Evolutionary conservation across 2,113 vertebrate species (phyloP).

Genomic region (Saccopteryx leptura): DNA sequence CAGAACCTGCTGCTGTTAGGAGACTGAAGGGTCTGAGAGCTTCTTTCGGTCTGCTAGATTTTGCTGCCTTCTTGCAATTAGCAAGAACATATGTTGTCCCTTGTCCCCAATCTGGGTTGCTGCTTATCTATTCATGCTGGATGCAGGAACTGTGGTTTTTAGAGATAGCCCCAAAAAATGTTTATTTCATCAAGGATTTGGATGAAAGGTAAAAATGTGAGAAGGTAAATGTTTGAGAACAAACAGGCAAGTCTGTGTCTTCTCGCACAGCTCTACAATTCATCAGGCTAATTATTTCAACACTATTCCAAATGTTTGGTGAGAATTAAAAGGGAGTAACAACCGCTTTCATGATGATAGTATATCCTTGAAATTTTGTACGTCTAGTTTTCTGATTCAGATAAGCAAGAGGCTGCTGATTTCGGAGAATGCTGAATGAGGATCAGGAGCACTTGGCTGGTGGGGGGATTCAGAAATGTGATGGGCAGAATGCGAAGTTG

Average conservation of each 20-base stretch:
- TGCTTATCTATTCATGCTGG: neutral
- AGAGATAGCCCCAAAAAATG: neutral
- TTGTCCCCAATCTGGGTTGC: neutral
- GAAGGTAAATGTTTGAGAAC: neutral
- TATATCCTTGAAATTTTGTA: neutral
- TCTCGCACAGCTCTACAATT: neutral
- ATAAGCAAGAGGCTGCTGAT: neutral
- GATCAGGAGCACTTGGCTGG: neutral
- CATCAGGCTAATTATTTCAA: conserved; percentile 16
- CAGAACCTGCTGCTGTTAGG: neutral
- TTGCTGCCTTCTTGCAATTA: neutral
- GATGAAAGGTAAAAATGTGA: neutral
- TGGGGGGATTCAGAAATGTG: neutral
- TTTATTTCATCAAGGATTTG: neutral
- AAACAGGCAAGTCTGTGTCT: neutral
- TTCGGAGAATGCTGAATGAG: neutral
- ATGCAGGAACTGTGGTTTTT: neutral
- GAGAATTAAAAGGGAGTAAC: neutral
- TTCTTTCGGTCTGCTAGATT: neutral
- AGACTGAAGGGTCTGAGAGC: neutral
- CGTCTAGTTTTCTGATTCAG: conserved; percentile 25
- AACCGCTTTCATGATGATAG: neutral
- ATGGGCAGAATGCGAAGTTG: neutral
- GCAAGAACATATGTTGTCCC: neutral
- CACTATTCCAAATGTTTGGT: neutral